Evolutionary conservation across 2,797 vertebrate species (phyloP).

Genomic region (Scolopax bukidnonensis): DNA sequence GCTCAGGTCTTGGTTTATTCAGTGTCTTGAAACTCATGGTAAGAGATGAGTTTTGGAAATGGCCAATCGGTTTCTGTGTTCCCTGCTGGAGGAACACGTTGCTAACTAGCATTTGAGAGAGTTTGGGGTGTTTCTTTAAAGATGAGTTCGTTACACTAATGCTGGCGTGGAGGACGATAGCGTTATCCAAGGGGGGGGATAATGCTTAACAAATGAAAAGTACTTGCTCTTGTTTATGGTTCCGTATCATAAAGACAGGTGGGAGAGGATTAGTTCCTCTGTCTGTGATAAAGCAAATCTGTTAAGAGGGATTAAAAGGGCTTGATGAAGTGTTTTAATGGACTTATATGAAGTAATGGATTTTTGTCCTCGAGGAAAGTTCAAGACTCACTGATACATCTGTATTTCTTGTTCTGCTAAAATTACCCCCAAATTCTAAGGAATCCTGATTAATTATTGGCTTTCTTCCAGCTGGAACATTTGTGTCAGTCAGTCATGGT

Average conservation of each 20-base stretch:
- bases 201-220: neutral
- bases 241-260: constrained; percentile 37
- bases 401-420: constrained; percentile 40
- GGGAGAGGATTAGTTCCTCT: constrained; percentile 47
- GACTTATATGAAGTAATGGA: constrained; percentile 38
- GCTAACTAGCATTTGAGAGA: neutral
- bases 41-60: neutral
- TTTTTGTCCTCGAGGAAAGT: constrained; percentile 49
- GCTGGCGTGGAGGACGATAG: neutral
- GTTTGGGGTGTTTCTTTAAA: neutral
- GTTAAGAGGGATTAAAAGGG: constrained; percentile 51
- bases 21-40: rapidly evolving
- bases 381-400: constrained; percentile 1
- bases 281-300: constrained; percentile 38
- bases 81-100: neutral
- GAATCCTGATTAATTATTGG: constrained; percentile 17
- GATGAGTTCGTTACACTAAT: rapidly evolving
- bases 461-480: constrained; percentile 34
- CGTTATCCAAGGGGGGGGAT: rapidly evolving
- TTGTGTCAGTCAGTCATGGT: constrained; percentile 26
- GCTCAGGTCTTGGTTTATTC: neutral
- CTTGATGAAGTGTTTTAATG: constrained; percentile 42
- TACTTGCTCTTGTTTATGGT: neutral
- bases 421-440: constrained; percentile 13
- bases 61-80: rapidly evolving